Conservation (phyloP, 2,113 vertebrate genomes). For the Engraulis encrasicolus region DNA sequence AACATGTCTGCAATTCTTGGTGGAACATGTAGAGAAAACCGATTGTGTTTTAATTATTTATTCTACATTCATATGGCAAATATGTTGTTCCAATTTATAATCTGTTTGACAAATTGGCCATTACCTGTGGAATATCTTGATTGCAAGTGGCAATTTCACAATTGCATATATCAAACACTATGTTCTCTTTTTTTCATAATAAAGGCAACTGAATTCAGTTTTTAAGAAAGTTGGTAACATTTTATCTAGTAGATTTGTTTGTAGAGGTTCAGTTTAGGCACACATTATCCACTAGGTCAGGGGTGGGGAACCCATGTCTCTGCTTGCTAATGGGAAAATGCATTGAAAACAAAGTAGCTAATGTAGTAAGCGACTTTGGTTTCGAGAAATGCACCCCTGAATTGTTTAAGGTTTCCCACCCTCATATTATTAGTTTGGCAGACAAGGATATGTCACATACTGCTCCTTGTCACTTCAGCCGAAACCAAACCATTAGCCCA, state of each 20-base stretch:
- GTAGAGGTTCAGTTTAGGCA: not conserved
- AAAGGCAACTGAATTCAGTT: slow-evolving; percentile 66
- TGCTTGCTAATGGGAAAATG: too few species aligned
- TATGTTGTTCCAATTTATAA: slow-evolving; percentile 59
- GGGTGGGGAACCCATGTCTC: too few species aligned
- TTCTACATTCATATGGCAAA: slow-evolving; percentile 62
- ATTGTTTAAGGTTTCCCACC: too few species aligned
- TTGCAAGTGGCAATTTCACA: slow-evolving; percentile 56
- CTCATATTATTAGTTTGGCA: too few species aligned
- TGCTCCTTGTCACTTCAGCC: too few species aligned
- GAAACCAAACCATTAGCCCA: not conserved
- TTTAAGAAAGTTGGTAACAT: slow-evolving; percentile 50
- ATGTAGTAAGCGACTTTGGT: too few species aligned
- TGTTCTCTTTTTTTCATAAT: slow-evolving; percentile 73
- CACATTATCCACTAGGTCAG: too few species aligned
- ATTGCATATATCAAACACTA: slow-evolving; percentile 67
- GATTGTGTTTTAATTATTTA: slow-evolving; percentile 66
- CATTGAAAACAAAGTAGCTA: too few species aligned
- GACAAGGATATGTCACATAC: too few species aligned
- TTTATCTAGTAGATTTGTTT: slow-evolving; percentile 38
- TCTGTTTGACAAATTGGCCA: slow-evolving; percentile 59
- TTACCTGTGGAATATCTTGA: slow-evolving; percentile 60
- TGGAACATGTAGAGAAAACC: slow-evolving; percentile 60
- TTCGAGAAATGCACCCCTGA: too few species aligned
- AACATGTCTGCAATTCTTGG: slow-evolving; percentile 85